A percentile compares a stretch with the other conserved stretches of the same genome.
phyloP scores from a whole-genome alignment of 2,888 invertebrate species.

The Chrysina gloriosa region DNA sequence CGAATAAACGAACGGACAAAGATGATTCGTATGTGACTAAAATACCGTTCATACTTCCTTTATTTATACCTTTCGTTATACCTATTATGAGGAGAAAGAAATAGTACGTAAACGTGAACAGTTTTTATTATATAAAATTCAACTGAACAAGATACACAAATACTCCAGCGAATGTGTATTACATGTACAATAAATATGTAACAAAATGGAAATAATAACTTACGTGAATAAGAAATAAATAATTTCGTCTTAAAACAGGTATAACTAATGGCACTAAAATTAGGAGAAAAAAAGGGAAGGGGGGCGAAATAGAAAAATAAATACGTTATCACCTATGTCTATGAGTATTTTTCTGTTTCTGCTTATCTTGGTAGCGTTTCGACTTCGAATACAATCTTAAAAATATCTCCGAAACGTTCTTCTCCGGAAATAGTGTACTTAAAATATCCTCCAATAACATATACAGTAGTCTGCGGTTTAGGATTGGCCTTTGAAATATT shows the following conservation, averaged over 20 bases:
- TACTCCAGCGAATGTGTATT: constrained; percentile 17
- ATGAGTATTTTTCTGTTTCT: constrained; percentile 48
- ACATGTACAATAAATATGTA: constrained; percentile 36
- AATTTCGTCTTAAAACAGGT: background rate
- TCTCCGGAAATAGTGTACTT: constrained; percentile 82
- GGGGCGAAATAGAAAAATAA: constrained; percentile 40
- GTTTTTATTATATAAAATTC: constrained; percentile 35
- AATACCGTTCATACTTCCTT: constrained; percentile 21
- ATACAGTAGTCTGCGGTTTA: constrained; percentile 86
- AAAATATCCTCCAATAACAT: constrained; percentile 87
- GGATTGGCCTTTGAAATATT: constrained; percentile 85
- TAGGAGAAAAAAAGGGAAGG: too few species aligned
- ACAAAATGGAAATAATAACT: constrained; percentile 46
- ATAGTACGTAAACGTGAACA: constrained; percentile 43
- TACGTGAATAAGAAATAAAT: constrained; percentile 28
- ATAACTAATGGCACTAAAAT: constrained; percentile 42
- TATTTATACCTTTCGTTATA: constrained; percentile 46
- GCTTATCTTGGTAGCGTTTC: constrained; percentile 59
- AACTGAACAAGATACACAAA: constrained; percentile 20
- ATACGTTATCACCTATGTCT: constrained; percentile 56
- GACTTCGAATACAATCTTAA: constrained; percentile 79
- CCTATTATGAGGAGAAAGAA: constrained; percentile 48
- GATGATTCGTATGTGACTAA: background rate
- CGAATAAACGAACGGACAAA: background rate
- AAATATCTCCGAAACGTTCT: constrained; percentile 78